These are phyloP conservation scores for Cantharis rustica DNA, from an alignment of 2,888 invertebrate genomes.

Conservation along the genomic window DNA sequence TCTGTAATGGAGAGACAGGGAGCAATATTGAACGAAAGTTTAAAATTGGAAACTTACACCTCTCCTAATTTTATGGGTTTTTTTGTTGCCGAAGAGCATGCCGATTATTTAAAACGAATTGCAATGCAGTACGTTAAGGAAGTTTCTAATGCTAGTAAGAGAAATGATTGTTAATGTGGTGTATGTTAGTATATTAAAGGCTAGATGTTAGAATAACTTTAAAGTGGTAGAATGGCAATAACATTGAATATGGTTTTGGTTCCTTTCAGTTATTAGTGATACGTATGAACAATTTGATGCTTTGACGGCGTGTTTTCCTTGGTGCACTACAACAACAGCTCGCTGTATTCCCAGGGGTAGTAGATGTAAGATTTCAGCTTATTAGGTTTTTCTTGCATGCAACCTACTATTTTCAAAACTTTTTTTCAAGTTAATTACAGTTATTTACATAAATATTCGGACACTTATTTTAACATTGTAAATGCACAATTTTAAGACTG, in stretches of 20 bases:
- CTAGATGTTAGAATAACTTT: constrained; percentile 17
- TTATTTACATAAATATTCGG: too few species aligned
- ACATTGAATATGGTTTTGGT: constrained; percentile 45
- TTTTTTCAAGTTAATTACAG: too few species aligned
- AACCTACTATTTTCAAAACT: not conserved
- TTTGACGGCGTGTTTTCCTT: constrained; percentile 77
- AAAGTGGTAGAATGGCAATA: constrained; percentile 23
- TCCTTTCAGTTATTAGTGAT: constrained; percentile 69
- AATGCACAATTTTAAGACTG: too few species aligned
- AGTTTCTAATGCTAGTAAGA: constrained; percentile 74
- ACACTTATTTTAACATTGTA: too few species aligned
- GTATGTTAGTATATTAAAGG: constrained; percentile 5
- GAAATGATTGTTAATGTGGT: constrained; percentile 5
- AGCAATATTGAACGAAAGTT: constrained; percentile 66
- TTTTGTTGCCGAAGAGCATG: constrained; percentile 82
- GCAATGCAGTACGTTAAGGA: constrained; percentile 82
- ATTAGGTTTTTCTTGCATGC: not conserved
- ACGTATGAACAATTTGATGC: constrained; percentile 78
- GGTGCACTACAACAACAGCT: constrained; percentile 69
- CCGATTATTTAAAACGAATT: constrained; percentile 77
- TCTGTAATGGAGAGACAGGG: constrained; percentile 75
- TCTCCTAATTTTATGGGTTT: constrained; percentile 91
- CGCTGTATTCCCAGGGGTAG: constrained; percentile 66
- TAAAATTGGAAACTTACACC: constrained; percentile 80
- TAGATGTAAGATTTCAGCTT: constrained; percentile 61